Conservation (phyloP, 2,113 vertebrate genomes). For the Capra hircus region DNA sequence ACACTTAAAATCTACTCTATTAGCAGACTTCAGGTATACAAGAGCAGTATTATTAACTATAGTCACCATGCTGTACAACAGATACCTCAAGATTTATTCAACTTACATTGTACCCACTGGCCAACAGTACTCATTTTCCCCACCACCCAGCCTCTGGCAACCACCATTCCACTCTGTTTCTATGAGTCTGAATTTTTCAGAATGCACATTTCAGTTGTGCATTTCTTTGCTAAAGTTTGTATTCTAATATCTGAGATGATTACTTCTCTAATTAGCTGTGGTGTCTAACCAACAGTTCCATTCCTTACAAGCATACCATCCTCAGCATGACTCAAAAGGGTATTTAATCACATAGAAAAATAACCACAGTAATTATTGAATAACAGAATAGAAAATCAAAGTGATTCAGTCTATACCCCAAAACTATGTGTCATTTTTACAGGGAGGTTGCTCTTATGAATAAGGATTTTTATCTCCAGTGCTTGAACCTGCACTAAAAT, state of each 20-base stretch:
- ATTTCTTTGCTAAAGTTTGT: background rate
- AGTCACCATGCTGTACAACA: background rate
- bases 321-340: background rate
- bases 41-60: background rate
- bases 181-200: background rate
- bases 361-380: background rate
- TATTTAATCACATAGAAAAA: background rate
- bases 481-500: background rate
- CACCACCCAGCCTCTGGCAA: rapidly evolving
- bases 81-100: background rate
- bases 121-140: background rate
- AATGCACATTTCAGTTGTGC: background rate
- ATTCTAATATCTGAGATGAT: background rate
- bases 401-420: background rate
- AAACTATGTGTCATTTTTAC: background rate
- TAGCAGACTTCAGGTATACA: background rate
- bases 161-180: background rate
- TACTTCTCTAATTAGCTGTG: background rate
- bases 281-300: background rate
- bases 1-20: background rate
- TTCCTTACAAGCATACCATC: background rate
- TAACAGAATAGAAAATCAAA: background rate
- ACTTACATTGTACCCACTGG: background rate
- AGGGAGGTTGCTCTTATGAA: background rate
- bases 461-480: background rate